Base-by-base conservation (phyloP, 1,140 invertebrate genomes). In the Pseudomyrmex pallidus region DNA sequence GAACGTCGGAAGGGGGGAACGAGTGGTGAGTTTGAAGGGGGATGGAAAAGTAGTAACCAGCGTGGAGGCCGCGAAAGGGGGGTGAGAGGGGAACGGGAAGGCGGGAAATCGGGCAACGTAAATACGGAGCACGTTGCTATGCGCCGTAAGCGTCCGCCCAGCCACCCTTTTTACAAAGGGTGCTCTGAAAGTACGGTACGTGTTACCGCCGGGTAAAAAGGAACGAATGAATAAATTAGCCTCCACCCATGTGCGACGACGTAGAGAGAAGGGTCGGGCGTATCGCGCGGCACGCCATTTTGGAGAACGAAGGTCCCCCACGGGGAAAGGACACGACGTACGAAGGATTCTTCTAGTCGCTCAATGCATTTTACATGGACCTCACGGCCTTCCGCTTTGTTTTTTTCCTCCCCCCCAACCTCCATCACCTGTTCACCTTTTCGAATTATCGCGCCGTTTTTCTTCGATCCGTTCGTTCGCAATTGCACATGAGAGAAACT, bases 171-270 rank as follows among this genome's bases (percentile, higher is more conserved):
- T 91, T 91, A 91, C 90, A 92, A 93, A 93, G 92, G 92, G 90
- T 93, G 89, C 89, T 86, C 89, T 88, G 89, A 92, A 92, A 92
- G 90, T 91, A 91, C 87, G 88, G 87, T 87, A 91, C 90, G 90
- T 90, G 90, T 89, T 91, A 85, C 90, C 86, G 85, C 87, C 86
- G 80, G 91, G 90, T 92, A 93, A 92, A 93, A 91, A 92, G 92
- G 91, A 92, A 90, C 92, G 91, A 93, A 93, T 93, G 92, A 93
- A 93, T 93, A 93, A 93, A 93, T 93, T 93, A 93, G 92, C 89
- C 91, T 62, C 74, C 89, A 84, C 86, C 84, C 84, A 84, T 74
- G 82, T 84, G 86, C 87, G 84, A 85, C 64, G 85, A 76, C 74
- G 87, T 77, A 54, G 87, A 88, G 88, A 82, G 83, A 82, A 90